Percentiles rank a stretch among this genome's conserved stretches.
These are phyloP conservation scores for Toxostoma redivivum DNA, from an alignment of 2,113 vertebrate species.

Conservation along the genomic window DNA sequence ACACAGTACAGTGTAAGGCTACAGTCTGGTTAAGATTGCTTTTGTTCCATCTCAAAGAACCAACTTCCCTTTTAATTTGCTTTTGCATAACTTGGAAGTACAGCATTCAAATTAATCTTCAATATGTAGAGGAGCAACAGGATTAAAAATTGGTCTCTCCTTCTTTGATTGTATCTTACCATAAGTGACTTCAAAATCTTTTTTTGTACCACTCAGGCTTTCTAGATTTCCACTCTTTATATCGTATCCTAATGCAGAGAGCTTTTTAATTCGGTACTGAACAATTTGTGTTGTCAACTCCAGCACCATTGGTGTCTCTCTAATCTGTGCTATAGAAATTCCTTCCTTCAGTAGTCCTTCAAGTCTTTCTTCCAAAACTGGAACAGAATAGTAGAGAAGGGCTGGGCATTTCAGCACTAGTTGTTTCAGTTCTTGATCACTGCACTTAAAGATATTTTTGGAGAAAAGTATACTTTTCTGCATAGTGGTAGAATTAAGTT, in stretches of 20 bases:
- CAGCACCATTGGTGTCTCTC: conserved; percentile 79
- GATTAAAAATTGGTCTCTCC: conserved; percentile 89
- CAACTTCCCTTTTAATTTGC: neutral
- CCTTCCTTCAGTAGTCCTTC: conserved; percentile 77
- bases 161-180: conserved; percentile 79
- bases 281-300: conserved; percentile 89
- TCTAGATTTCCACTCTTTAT: conserved; percentile 77
- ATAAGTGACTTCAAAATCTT: conserved; percentile 87
- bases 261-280: conserved; percentile 81
- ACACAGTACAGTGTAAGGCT: neutral
- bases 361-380: conserved; percentile 81
- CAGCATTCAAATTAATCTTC: conserved; percentile 64
- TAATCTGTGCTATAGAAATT: conserved; percentile 82
- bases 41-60: neutral
- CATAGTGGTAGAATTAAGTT: conserved; percentile 80
- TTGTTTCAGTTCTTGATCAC: conserved; percentile 74
- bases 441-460: conserved; percentile 77
- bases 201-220: conserved; percentile 86
- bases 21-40: neutral
- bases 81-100: neutral
- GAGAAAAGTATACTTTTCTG: conserved; percentile 78
- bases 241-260: conserved; percentile 76
- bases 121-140: conserved; percentile 81
- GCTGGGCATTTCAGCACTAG: conserved; percentile 84
- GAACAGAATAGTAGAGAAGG: conserved; percentile 83